phyloP scores from a whole-genome alignment of 2,113 vertebrate species.

The Pristiophorus japonicus region DNA sequence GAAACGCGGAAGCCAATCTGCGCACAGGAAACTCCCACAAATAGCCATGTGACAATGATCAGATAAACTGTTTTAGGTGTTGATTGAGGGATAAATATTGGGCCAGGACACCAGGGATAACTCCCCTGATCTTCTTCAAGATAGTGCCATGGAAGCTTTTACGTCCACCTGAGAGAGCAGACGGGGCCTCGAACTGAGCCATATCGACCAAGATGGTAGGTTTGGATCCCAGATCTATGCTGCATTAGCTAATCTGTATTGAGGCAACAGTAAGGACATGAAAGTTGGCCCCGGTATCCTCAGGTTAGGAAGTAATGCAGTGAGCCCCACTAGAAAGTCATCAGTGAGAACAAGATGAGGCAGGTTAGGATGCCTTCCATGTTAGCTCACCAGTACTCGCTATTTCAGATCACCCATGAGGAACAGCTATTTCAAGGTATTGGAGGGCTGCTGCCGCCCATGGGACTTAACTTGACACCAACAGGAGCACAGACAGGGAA shows the following conservation, averaged over 20 bases:
- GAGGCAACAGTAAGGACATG: neutral
- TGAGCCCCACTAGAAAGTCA: neutral
- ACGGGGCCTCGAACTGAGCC: neutral
- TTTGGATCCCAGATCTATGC: neutral
- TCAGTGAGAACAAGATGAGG: neutral
- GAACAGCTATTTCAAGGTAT: neutral
- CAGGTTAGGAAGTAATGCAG: neutral
- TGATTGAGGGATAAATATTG: too few species aligned
- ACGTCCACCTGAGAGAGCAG: too few species aligned
- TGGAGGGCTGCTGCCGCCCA: neutral
- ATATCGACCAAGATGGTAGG: neutral
- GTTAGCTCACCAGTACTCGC: neutral
- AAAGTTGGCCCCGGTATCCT: neutral
- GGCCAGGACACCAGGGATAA: too few species aligned
- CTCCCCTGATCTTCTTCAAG: too few species aligned
- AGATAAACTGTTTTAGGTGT: too few species aligned
- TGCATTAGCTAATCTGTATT: neutral
- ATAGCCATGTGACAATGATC: too few species aligned
- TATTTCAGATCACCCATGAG: neutral
- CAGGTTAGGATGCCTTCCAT: neutral
- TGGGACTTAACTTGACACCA: neutral
- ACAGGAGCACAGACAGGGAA: neutral
- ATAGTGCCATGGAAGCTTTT: too few species aligned
- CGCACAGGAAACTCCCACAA: too few species aligned
- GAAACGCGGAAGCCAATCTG: too few species aligned